phyloP scores from a whole-genome alignment of 2,797 vertebrate genomes.

The Simalia tracyae region DNA sequence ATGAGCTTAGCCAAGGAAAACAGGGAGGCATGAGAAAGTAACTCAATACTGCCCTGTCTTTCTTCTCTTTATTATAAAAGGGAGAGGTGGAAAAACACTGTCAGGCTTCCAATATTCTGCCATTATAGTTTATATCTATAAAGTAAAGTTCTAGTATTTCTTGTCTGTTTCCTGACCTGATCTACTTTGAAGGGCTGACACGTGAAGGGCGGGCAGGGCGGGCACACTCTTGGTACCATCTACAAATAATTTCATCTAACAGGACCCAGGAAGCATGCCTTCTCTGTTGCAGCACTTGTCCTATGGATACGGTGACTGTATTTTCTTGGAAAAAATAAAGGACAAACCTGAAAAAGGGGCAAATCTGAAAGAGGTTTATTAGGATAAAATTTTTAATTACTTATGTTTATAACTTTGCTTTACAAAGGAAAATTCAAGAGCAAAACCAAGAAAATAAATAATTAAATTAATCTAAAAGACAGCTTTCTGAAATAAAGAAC shows the following conservation, averaged over 20 bases:
- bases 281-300: too few species aligned
- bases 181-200: not conserved
- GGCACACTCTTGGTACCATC: not conserved
- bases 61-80: not conserved
- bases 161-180: too few species aligned
- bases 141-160: too few species aligned
- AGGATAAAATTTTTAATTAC: not conserved
- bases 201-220: not conserved
- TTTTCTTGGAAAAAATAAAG: not conserved
- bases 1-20: not conserved
- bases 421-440: too few species aligned
- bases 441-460: not conserved
- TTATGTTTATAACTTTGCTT: not conserved
- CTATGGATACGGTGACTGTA: too few species aligned
- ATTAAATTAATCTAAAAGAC: not conserved
- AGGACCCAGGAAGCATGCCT: not conserved
- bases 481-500: not conserved
- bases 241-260: not conserved
- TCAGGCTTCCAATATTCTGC: too few species aligned
- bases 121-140: too few species aligned
- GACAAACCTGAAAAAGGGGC: not conserved
- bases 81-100: too few species aligned
- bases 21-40: not conserved
- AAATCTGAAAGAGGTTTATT: not conserved
- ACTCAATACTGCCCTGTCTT: not conserved